These are phyloP conservation scores for Aspidapion aeneum DNA, from an alignment of 2,888 invertebrate species.

Conservation along the genomic window DNA sequence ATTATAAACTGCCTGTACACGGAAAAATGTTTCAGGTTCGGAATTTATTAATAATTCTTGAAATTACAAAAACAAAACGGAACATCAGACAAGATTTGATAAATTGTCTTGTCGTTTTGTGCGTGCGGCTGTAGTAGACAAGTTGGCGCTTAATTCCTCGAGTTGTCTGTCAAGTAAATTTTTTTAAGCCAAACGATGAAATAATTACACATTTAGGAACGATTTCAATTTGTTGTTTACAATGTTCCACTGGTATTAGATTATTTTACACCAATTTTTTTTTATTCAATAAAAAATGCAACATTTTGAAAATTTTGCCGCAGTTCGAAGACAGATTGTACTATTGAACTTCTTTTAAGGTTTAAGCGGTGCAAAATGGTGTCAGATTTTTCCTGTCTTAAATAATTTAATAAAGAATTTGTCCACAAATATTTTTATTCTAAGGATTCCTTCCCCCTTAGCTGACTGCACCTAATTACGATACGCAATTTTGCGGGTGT, in stretches of 20 bases:
- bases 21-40: background rate
- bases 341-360: too few species aligned
- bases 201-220: background rate
- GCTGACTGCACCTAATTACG: constrained; percentile 39
- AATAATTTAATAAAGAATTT: too few species aligned
- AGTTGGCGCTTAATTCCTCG: background rate
- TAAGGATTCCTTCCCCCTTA: too few species aligned
- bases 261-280: too few species aligned
- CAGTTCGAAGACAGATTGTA: too few species aligned
- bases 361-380: too few species aligned
- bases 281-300: too few species aligned
- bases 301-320: too few species aligned
- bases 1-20: background rate
- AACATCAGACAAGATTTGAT: background rate
- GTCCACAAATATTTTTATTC: too few species aligned
- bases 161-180: background rate
- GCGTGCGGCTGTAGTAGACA: background rate
- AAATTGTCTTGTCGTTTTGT: background rate
- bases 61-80: background rate
- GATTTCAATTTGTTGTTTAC: background rate
- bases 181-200: background rate
- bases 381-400: too few species aligned
- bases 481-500: constrained; percentile 48
- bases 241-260: too few species aligned
- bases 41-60: background rate